A percentile compares a stretch with the other conserved stretches of the same genome.
Conservation (phyloP, 2,797 vertebrate species). For the Sebastes itinus region DNA sequence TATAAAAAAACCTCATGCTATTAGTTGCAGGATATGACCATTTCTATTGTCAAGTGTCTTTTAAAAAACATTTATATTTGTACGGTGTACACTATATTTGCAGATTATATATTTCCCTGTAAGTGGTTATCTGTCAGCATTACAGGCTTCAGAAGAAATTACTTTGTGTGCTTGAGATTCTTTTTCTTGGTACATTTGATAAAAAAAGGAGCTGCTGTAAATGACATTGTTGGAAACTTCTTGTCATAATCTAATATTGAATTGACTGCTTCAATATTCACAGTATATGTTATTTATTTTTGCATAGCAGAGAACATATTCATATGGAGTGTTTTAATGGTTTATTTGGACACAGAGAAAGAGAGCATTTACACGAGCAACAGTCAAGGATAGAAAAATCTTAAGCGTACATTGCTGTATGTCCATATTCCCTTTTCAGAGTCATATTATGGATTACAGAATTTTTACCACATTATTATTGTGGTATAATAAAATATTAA, state of each 20-base stretch:
- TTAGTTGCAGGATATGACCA: conserved; percentile 70
- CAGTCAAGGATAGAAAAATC: conserved; percentile 31
- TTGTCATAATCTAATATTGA: conserved; percentile 85
- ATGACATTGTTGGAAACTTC: conserved; percentile 69
- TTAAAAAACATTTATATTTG: conserved; percentile 82
- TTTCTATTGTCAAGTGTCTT: conserved; percentile 76
- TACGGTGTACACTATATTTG: conserved; percentile 78
- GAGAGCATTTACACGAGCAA: conserved; percentile 40
- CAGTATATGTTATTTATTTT: conserved; percentile 89
- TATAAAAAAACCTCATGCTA: conserved; percentile 64
- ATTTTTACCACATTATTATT: conserved; percentile 69
- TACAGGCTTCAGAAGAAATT: conserved; percentile 60
- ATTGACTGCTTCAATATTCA: conserved; percentile 75
- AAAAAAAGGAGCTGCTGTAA: conserved; percentile 68
- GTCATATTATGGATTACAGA: conserved; percentile 67
- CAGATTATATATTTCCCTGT: conserved; percentile 78
- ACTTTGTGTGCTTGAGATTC: conserved; percentile 61
- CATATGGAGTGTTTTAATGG: conserved; percentile 73
- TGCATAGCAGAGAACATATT: conserved; percentile 91
- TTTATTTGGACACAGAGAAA: conserved; percentile 59
- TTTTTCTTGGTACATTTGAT: conserved; percentile 76
- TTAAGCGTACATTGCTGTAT: conserved; percentile 55
- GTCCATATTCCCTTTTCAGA: conserved; percentile 66
- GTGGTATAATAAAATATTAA: conserved; percentile 76
- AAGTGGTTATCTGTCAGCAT: conserved; percentile 71